These are phyloP conservation scores for Uria aalge DNA, from an alignment of 2,113 vertebrate species.

Conservation along the genomic window DNA sequence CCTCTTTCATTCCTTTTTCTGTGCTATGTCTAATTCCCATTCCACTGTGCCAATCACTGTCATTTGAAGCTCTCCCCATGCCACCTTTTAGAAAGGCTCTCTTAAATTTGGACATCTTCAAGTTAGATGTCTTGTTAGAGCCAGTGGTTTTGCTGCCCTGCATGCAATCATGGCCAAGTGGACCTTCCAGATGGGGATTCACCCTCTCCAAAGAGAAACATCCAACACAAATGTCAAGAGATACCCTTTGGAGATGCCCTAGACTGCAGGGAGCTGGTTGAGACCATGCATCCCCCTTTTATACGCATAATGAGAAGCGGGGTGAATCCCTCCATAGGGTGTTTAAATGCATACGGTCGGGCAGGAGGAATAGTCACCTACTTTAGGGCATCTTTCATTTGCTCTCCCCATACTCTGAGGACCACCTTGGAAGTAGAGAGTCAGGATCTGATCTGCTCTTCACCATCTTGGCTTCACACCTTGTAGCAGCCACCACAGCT, in stretches of 20 bases:
- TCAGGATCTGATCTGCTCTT: not conserved
- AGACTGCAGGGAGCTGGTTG: not conserved
- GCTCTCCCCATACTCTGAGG: not conserved
- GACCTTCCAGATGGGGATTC: not conserved
- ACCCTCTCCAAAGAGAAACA: not conserved
- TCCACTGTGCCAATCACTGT: rapidly evolving
- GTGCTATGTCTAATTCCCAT: not conserved
- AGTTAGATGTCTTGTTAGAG: not conserved
- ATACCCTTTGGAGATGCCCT: not conserved
- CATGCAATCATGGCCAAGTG: not conserved
- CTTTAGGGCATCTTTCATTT: not conserved
- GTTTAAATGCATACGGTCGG: not conserved
- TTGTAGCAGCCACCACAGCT: not conserved
- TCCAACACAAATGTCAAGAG: not conserved
- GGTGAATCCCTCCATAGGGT: not conserved
- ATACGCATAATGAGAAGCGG: not conserved
- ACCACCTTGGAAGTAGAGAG: not conserved
- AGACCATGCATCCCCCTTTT: not conserved
- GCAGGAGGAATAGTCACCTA: not conserved
- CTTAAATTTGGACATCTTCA: not conserved
- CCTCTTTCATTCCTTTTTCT: not conserved
- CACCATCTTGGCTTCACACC: not conserved
- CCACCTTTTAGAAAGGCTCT: not conserved
- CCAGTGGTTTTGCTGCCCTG: not conserved
- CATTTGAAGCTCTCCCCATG: not conserved